Percentiles rank a stretch among this genome's conserved stretches.
Conservation (phyloP, 2,797 vertebrate genomes). For the Pelobates cultripes region DNA sequence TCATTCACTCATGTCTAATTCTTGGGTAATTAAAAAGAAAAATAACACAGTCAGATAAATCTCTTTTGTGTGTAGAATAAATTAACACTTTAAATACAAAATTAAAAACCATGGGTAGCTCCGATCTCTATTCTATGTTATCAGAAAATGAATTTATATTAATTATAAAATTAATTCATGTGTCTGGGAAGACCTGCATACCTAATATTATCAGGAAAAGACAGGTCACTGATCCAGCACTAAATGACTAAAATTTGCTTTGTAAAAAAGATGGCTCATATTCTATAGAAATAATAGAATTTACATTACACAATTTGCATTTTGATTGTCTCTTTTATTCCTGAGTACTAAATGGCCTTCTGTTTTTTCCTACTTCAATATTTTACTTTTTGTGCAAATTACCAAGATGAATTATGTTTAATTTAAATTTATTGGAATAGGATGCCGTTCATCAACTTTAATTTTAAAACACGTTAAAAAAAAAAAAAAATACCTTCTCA, state of each 20-base stretch:
- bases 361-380: slow-evolving; percentile 20
- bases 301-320: slow-evolving; percentile 41
- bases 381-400: slow-evolving; percentile 3
- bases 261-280: slow-evolving; percentile 25
- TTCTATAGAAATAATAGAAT: slow-evolving; percentile 33
- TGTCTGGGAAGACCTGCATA: slow-evolving; percentile 27
- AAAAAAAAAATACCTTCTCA: neutral
- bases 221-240: slow-evolving; percentile 37
- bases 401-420: slow-evolving; percentile 5
- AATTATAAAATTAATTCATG: slow-evolving; percentile 56
- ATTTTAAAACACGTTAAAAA: neutral
- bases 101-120: slow-evolving; percentile 20
- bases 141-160: slow-evolving; percentile 56
- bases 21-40: slow-evolving; percentile 15
- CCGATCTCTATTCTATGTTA: slow-evolving; percentile 24
- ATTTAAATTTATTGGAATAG: slow-evolving; percentile 1
- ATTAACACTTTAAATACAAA: slow-evolving; percentile 37
- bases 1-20: slow-evolving; percentile 28
- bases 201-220: slow-evolving; percentile 42
- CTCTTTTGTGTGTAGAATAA: slow-evolving; percentile 38
- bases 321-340: slow-evolving; percentile 43
- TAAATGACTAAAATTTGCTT: slow-evolving; percentile 39
- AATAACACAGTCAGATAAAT: slow-evolving; percentile 35
- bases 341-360: slow-evolving; percentile 32
- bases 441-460: neutral